Conservation (phyloP, 2,888 invertebrate species). For the Leptinotarsa juncta region DNA sequence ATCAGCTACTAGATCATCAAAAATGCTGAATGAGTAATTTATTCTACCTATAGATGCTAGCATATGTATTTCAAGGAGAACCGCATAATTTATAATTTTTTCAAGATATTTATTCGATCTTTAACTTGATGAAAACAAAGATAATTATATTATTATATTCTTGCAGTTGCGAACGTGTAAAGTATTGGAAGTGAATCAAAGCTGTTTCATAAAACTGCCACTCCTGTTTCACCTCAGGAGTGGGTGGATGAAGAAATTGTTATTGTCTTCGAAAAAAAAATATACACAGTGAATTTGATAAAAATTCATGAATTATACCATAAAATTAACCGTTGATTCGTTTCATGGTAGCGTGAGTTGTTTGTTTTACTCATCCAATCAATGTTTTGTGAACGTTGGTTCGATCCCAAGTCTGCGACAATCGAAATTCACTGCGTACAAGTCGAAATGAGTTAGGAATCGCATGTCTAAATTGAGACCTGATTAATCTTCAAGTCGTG, state of each 20-base stretch:
- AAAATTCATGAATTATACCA: too few species aligned
- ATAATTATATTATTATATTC: not conserved
- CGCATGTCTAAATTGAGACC: too few species aligned
- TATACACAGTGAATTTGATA: too few species aligned
- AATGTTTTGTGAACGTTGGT: too few species aligned
- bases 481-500: too few species aligned
- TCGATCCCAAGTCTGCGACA: too few species aligned
- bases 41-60: not conserved
- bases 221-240: not conserved
- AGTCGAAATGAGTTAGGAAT: too few species aligned
- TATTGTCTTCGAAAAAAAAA: not conserved
- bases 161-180: not conserved
- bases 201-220: slow-evolving; percentile 2
- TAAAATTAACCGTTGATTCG: too few species aligned
- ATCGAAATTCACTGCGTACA: too few species aligned
- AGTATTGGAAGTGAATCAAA: not conserved
- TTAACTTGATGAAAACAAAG: slow-evolving; percentile 4
- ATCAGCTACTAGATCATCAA: not conserved
- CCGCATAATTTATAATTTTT: not conserved
- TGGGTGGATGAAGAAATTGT: not conserved
- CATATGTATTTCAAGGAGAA: slow-evolving; percentile 13
- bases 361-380: too few species aligned
- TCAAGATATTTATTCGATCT: not conserved
- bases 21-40: not conserved
- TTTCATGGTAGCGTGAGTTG: too few species aligned